These are phyloP conservation scores for Abrostola tripartita DNA, from an alignment of 2,888 invertebrate species.

Conservation along the genomic window DNA sequence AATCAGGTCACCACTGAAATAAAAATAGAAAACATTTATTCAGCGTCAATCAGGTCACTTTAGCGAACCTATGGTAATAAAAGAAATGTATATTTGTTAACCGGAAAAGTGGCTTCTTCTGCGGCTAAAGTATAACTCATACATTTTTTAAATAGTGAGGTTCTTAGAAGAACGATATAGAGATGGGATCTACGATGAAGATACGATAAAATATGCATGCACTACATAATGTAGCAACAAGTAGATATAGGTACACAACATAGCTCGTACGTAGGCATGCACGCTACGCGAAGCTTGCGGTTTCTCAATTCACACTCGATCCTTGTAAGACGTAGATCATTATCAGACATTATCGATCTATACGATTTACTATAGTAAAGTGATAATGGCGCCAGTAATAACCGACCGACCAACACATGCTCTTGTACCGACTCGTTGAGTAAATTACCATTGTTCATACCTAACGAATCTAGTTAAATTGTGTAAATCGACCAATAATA, in stretches of 20 bases:
- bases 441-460: slow-evolving; percentile 72
- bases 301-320: slow-evolving; percentile 77
- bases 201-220: slow-evolving; percentile 17
- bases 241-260: slow-evolving; percentile 12
- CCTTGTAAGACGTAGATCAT: slow-evolving; percentile 74
- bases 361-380: slow-evolving; percentile 81
- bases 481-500: slow-evolving; percentile 64
- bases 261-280: slow-evolving; percentile 30
- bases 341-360: slow-evolving; percentile 78
- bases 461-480: slow-evolving; percentile 61
- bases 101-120: not conserved
- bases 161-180: no score
- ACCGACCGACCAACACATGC: slow-evolving; percentile 62
- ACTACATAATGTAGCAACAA: slow-evolving; percentile 9
- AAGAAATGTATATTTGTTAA: no score
- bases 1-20: no score
- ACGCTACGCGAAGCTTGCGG: slow-evolving; percentile 68
- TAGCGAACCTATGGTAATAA: no score
- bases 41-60: no score
- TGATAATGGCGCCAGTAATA: slow-evolving; percentile 79
- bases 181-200: slow-evolving; percentile 5
- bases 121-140: not conserved
- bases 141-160: no score
- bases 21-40: no score
- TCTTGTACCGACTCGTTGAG: slow-evolving; percentile 57